Base-by-base conservation (phyloP, 2,113 vertebrate species). In the Porphyrio hochstetteri region DNA sequence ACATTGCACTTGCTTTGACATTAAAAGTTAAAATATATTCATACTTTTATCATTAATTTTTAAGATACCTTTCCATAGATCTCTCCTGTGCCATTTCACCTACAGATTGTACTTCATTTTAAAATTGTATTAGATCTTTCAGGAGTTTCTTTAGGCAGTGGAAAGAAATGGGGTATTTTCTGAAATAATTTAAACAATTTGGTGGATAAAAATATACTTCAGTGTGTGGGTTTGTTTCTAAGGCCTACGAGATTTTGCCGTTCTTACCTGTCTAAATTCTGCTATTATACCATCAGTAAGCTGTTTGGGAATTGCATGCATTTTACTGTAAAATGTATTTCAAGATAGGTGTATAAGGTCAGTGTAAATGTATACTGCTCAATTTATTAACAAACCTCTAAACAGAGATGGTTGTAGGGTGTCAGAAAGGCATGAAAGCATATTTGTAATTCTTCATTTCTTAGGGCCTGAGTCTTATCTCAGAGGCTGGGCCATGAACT, bases 251-350 rank as follows among this genome's bases (percentile, higher is more conserved):
- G 82, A 92, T 65, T 92, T 46, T 91, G 63, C 82, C 95, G 68
- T 81, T 95, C 57, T 74, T 86, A 95, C 86, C 56, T 94, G 85
- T 88, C 82, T 96, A 95, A 92, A 71, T 94, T 90, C 74, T 92
- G 55, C 74, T 90, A 75, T 82, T 87, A 67, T 83, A 57, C 53
- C 42, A 81, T 61, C 63, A 90, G 52, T 74, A 96, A 97, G 72
- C 88, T 95, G 82, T 89, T 88, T 95, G 79, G 72, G 82, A 93
- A 92, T 64, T 67, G 44, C 36, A 88, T 61, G 74, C 24, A 24
- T 69, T 86, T 1, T 91, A 90, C 46, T 89, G 18, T 70, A 85
- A 94, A 87, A 50, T 56, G 67, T 29, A 60, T 38, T 56, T 83
- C 56, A 77, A 57, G 36, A 61, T 78, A 90, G n/a, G 53, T 74